Conservation (phyloP, 1,140 invertebrate species). For the Lethrus apterus region DNA sequence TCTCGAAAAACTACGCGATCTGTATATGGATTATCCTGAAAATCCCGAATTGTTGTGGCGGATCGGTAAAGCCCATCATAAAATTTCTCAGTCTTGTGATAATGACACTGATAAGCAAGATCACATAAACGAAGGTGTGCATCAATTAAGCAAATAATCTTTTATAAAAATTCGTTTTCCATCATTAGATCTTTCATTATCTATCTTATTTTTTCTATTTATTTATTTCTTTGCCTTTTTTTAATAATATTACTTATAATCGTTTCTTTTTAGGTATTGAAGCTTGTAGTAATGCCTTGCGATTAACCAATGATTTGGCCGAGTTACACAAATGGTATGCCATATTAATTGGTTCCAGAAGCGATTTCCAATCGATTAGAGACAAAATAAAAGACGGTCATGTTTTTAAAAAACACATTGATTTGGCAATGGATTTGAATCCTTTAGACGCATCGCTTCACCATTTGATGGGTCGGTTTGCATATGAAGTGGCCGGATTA, state of each 20-base stretch:
- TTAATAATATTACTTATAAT: not conserved
- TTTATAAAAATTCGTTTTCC: constrained; percentile 6
- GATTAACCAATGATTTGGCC: constrained; percentile 46
- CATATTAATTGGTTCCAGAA: constrained; percentile 54
- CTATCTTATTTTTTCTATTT: too few relatives aligned
- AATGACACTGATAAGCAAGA: constrained; percentile 48
- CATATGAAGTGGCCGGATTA: constrained; percentile 63
- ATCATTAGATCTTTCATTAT: too few relatives aligned
- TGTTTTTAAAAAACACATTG: constrained; percentile 64
- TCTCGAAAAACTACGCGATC: constrained; percentile 37
- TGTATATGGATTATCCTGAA: constrained; percentile 39
- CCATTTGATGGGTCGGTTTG: constrained; percentile 60
- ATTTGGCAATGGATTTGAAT: constrained; percentile 57
- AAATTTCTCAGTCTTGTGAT: constrained; percentile 43
- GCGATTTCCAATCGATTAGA: constrained; percentile 46
- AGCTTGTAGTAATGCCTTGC: constrained; percentile 52
- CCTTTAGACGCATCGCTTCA: constrained; percentile 60
- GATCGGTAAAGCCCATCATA: constrained; percentile 56
- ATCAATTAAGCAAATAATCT: constrained; percentile 23
- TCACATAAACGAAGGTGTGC: constrained; percentile 53
- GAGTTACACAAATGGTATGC: constrained; percentile 76
- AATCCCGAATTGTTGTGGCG: constrained; percentile 58
- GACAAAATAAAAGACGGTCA: constrained; percentile 64
- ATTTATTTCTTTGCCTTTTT: not conserved
- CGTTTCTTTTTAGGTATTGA: constrained; percentile 46